Conservation (phyloP, 2,113 vertebrate genomes). For the Mormyrus lacerda region DNA sequence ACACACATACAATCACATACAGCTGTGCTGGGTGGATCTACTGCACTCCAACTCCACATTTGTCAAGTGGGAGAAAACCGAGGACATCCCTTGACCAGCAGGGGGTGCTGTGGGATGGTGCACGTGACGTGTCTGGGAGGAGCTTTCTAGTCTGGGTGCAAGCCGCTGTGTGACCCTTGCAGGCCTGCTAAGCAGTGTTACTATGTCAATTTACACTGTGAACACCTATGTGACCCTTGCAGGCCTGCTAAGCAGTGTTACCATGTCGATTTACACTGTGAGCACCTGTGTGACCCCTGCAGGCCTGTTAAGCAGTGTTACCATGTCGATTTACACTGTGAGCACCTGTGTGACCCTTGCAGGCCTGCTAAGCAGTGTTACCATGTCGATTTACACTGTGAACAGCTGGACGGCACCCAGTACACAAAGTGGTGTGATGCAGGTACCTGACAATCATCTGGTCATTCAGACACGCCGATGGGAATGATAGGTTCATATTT, state of each 20-base stretch:
- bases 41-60: conserved; percentile 50
- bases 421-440: background rate
- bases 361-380: background rate
- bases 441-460: too few relatives aligned
- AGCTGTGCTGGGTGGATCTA: conserved; percentile 62
- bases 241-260: too few relatives aligned
- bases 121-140: background rate
- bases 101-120: background rate
- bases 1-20: conserved; percentile 1
- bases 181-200: too few relatives aligned
- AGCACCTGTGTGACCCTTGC: too few relatives aligned
- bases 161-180: background rate
- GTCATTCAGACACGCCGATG: background rate
- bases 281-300: too few relatives aligned
- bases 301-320: background rate
- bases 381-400: background rate
- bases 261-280: too few relatives aligned
- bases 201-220: too few relatives aligned
- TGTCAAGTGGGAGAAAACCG: background rate
- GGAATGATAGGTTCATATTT: background rate
- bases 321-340: background rate
- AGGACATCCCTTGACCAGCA: background rate
- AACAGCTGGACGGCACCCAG: background rate
- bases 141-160: background rate
- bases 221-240: too few relatives aligned